Percentiles rank a stretch among this genome's conserved stretches.
These are phyloP conservation scores for Drymodes brunneopygia DNA, from an alignment of 2,113 vertebrate species.

Conservation along the genomic window DNA sequence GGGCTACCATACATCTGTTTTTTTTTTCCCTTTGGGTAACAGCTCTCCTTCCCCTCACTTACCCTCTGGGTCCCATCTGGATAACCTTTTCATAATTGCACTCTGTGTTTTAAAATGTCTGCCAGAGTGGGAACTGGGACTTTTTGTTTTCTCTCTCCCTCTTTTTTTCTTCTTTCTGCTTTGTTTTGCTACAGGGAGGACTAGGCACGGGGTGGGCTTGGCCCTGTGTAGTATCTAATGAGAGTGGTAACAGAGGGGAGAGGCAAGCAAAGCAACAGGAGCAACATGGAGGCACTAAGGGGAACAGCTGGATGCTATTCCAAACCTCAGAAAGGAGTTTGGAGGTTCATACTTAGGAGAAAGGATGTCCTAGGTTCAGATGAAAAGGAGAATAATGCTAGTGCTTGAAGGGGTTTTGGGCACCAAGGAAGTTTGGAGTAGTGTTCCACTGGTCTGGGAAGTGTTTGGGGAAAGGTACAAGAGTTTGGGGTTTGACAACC, in stretches of 20 bases:
- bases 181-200: not conserved
- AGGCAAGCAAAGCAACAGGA: not conserved
- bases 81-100: slow-evolving; percentile 37
- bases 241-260: not conserved
- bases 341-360: not conserved
- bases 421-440: not conserved
- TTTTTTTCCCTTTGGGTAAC: slow-evolving; percentile 33
- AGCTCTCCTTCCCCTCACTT: slow-evolving; percentile 29
- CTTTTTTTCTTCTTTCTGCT: not conserved
- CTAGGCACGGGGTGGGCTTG: not conserved
- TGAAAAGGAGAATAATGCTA: not conserved
- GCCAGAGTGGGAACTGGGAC: not conserved
- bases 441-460: not conserved
- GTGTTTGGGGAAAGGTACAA: not conserved
- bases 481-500: not conserved
- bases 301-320: not conserved
- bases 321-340: not conserved
- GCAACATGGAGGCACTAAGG: not conserved
- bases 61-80: slow-evolving; percentile 21
- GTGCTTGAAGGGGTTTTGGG: not conserved
- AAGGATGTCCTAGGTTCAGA: not conserved
- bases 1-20: slow-evolving; percentile 17
- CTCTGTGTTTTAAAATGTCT: slow-evolving; percentile 33
- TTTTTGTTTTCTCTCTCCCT: not conserved
- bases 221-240: not conserved